Percentiles rank a stretch among this genome's conserved stretches.
These are phyloP conservation scores for Heliconius melpomene DNA, from an alignment of 1,140 invertebrate species.

Conservation along the genomic window DNA sequence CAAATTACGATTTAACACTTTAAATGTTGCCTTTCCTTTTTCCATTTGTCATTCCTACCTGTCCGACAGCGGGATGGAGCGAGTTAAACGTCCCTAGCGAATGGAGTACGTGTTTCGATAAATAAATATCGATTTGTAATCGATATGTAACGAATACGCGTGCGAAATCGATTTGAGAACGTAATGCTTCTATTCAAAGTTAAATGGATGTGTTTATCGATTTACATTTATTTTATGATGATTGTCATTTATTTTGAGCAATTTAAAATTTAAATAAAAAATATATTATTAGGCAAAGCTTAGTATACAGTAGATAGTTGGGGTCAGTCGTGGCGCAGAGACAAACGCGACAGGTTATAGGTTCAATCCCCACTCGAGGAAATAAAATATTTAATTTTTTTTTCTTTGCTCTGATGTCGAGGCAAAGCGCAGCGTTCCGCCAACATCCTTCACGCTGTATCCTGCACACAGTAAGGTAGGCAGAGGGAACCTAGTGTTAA, in stretches of 20 bases:
- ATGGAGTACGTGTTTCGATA: conserved; percentile 54
- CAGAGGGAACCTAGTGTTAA: too few species aligned
- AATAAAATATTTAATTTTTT: too few species aligned
- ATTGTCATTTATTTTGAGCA: neutral
- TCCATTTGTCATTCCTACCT: conserved; percentile 66
- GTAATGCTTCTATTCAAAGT: conserved; percentile 36
- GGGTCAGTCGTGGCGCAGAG: too few species aligned
- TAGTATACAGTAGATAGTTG: too few species aligned
- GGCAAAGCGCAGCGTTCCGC: too few species aligned
- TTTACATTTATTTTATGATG: conserved; percentile 35
- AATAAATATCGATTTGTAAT: conserved; percentile 47
- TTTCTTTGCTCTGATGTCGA: too few species aligned
- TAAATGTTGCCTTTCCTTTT: conserved; percentile 66
- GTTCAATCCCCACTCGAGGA: too few species aligned
- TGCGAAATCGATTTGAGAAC: conserved; percentile 35
- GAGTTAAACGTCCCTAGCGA: conserved; percentile 60
- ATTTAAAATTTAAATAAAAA: too few species aligned
- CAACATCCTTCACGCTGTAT: too few species aligned
- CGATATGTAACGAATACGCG: conserved; percentile 39
- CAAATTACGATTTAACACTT: conserved; percentile 62
- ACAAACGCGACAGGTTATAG: too few species aligned
- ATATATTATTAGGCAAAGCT: too few species aligned
- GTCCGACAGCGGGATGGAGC: conserved; percentile 63
- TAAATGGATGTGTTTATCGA: conserved; percentile 39
- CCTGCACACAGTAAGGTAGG: too few species aligned